Evolutionary conservation across 2,797 vertebrate genomes (phyloP).

Genomic region (Hemitrygon akajei): DNA sequence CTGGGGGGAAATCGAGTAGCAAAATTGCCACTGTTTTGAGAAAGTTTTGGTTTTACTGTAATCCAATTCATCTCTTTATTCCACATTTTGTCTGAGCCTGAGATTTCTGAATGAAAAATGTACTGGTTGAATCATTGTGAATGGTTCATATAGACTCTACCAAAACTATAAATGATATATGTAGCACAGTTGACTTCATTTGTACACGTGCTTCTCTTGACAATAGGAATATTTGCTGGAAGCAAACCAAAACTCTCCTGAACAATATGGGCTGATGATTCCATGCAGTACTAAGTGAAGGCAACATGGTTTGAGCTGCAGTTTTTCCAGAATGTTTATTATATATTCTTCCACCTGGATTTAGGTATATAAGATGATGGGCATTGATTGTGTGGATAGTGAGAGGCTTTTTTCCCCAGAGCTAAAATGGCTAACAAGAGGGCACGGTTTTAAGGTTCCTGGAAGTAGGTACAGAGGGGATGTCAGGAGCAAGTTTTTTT

Average conservation of each 20-base stretch:
- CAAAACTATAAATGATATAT: not conserved
- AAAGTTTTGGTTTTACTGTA: not conserved
- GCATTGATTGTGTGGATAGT: too few relatives aligned
- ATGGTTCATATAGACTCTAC: not conserved
- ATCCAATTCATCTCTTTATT: too few relatives aligned
- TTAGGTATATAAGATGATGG: too few relatives aligned
- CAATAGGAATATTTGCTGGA: not conserved
- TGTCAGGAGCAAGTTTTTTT: too few relatives aligned
- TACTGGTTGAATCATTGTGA: not conserved
- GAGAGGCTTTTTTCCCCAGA: too few relatives aligned
- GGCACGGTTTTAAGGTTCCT: too few relatives aligned
- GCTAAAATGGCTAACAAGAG: too few relatives aligned
- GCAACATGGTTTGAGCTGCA: not conserved
- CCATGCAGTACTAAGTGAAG: not conserved
- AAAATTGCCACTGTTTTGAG: not conserved
- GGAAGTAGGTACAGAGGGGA: too few relatives aligned
- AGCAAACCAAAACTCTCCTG: not conserved
- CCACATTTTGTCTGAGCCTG: too few relatives aligned
- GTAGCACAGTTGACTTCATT: not conserved
- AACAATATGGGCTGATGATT: not conserved
- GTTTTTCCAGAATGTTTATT: not conserved
- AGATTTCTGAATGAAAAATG: not conserved
- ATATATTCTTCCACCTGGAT: too few relatives aligned
- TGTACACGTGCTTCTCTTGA: not conserved
- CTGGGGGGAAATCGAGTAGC: not conserved